Evolutionary conservation across 2,888 invertebrate species (phyloP), one percentile per base, ranked within the genome.

Genomic region (Cataglyphis cursor): DNA sequence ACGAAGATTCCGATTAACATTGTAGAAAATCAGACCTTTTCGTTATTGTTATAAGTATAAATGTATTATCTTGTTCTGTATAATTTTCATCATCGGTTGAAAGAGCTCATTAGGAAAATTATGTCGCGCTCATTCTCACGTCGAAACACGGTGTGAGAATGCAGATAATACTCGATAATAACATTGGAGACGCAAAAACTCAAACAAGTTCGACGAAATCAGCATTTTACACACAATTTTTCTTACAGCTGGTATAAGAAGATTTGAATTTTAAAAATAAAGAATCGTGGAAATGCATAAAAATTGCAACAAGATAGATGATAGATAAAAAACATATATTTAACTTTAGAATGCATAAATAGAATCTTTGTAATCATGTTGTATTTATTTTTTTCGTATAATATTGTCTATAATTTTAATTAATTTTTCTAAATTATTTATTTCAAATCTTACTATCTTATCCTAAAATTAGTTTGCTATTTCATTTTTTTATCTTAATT

Each of bases 21-120:
- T 70, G 44, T n/a, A 78, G 44, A 28, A 38, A 64, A 31, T 4
- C 38, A 38, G 59, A 41, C 15, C 21, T 35, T 59, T 68, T 48
- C 18, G 6, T 48, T 44, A 59, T 59, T 78, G 18, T 78, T 18
- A 48, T 18, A 35, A n/a, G 48, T 48, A 35, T 31, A 66, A 78
- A 57, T 35, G 24, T 35, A 3, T 54, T 41, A 31, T 78, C 70
- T 3, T 41, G 5, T 54, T 10, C 28, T 66, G 21, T 51, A 28
- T 21, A 78, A 70, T 78, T 78, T 59, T 78, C 24, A 57, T 68
- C 57, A 38, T 65, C 10, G 41, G 6, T 8, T 38, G 21, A 3
- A 31, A 59, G 57, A 44, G 57, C 41, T 57, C 57, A n/a, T 78
- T 59, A 68, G 31, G 21, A 68, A 68, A 78, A 78, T 78, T 78